phyloP scores from a whole-genome alignment of 2,113 vertebrate species.

The Taxidea taxus region DNA sequence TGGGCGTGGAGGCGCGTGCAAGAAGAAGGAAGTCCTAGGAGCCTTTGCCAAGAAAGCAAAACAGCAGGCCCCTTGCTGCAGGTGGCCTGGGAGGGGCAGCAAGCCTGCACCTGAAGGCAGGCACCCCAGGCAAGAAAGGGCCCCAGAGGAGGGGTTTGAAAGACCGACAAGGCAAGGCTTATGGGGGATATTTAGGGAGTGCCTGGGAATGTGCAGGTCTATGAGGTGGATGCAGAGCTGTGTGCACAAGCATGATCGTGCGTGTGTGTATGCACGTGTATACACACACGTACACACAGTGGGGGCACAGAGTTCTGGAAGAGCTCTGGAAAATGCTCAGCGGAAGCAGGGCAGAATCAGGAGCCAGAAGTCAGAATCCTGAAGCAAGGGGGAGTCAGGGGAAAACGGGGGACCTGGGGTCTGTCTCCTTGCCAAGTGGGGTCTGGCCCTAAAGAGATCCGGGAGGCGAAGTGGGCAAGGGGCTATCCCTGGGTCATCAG shows the following conservation, averaged over 20 bases:
- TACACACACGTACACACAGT: accelerated
- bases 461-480: not conserved
- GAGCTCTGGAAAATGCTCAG: not conserved
- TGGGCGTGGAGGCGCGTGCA: not conserved
- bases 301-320: not conserved
- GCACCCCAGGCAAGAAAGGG: not conserved
- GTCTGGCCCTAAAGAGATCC: not conserved
- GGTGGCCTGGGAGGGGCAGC: not conserved
- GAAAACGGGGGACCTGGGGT: not conserved
- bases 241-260: accelerated
- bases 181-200: not conserved
- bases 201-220: not conserved
- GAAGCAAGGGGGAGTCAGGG: not conserved
- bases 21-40: not conserved
- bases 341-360: accelerated
- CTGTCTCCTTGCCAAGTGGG: not conserved
- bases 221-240: not conserved
- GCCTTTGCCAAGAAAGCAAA: not conserved
- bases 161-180: not conserved
- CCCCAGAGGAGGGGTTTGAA: not conserved
- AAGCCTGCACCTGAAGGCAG: not conserved
- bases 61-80: not conserved
- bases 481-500: not conserved
- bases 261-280: no score
- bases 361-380: not conserved